Evolutionary conservation across 2,888 invertebrate genomes (phyloP).

Genomic region (Amiota minor): DNA sequence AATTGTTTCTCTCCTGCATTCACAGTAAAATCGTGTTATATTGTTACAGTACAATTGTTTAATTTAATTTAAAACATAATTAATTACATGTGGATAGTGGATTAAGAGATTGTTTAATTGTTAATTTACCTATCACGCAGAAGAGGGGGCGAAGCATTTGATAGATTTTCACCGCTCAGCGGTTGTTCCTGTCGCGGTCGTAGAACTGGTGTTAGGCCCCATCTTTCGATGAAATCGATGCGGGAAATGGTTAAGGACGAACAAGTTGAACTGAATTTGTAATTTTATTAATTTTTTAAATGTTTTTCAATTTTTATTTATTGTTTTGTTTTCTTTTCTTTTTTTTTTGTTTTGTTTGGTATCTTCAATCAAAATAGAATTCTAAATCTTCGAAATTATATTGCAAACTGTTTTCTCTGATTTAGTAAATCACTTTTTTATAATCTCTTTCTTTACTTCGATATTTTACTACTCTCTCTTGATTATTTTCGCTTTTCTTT

Average conservation of each 20-base stretch:
- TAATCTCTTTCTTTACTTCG: not conserved
- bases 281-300: slow-evolving; percentile 43
- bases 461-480: not conserved
- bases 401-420: not conserved
- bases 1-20: no score
- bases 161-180: slow-evolving; percentile 77
- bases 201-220: slow-evolving; percentile 98
- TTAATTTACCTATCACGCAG: slow-evolving; percentile 73
- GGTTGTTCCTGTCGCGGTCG: slow-evolving; percentile 96
- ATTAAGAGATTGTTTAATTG: not conserved
- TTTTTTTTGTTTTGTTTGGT: not conserved
- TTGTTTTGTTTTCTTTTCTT: not conserved
- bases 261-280: slow-evolving; percentile 68
- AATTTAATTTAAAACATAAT: no score
- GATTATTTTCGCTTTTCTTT: not conserved
- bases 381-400: not conserved
- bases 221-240: slow-evolving; percentile 97
- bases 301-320: not conserved
- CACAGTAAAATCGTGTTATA: not conserved
- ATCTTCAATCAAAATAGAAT: not conserved
- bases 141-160: slow-evolving; percentile 74
- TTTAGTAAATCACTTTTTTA: not conserved
- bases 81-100: not conserved
- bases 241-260: slow-evolving; percentile 86
- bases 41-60: not conserved